A percentile compares a stretch with the other conserved stretches of the same genome.
Evolutionary conservation across 2,888 invertebrate species (phyloP).

Genomic region (Pristionchus maxplancki): DNA sequence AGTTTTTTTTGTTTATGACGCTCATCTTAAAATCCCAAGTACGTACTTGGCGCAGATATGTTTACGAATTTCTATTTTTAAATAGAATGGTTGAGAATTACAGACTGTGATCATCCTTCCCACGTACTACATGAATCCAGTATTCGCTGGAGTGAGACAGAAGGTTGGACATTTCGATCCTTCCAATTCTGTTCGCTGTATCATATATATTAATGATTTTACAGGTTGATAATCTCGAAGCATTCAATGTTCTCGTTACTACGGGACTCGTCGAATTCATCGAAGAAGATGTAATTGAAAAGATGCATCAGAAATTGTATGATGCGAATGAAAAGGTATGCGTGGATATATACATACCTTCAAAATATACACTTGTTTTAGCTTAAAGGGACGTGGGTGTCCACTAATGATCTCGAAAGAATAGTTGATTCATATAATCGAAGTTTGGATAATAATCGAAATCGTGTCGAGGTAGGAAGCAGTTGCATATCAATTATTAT

Average conservation of each 20-base stretch:
- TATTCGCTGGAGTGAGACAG: constrained; percentile 39
- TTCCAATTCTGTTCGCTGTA: not conserved
- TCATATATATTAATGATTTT: no score
- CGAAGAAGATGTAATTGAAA: not conserved
- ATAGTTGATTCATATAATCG: not conserved
- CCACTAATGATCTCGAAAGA: constrained; percentile 9
- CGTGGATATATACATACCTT: not conserved
- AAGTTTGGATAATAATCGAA: not conserved
- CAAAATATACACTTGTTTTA: not conserved
- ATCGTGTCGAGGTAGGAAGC: not conserved
- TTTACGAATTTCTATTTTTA: not conserved
- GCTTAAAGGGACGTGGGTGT: constrained; percentile 5
- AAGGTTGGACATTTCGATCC: not conserved
- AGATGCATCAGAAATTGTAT: not conserved
- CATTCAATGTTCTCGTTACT: not conserved
- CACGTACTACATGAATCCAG: constrained; percentile 20
- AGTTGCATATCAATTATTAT: not conserved
- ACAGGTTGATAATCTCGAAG: constrained; percentile 19
- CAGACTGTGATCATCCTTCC: constrained; percentile 43
- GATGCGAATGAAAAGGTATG: not conserved
- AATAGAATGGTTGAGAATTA: not conserved
- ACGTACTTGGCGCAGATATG: no score
- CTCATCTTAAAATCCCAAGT: no score
- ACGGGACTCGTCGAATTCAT: constrained; percentile 24
- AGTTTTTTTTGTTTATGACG: no score